These are phyloP conservation scores for Corythaixoides concolor DNA, from an alignment of 2,113 vertebrate species.

Conservation along the genomic window DNA sequence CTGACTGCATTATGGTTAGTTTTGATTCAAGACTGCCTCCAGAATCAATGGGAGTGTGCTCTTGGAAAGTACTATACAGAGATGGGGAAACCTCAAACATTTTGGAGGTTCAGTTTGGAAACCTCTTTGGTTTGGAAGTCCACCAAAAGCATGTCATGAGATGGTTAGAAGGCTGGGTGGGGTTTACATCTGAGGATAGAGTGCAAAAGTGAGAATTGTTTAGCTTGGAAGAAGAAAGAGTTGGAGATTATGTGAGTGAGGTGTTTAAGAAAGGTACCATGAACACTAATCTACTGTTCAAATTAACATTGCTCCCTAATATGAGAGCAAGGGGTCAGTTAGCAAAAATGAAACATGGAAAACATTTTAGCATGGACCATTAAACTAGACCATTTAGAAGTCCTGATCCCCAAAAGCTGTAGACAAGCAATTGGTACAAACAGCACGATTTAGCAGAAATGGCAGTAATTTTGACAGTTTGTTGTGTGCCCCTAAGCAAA, in stretches of 20 bases:
- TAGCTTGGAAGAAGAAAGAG: conserved; percentile 51
- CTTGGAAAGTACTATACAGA: conserved; percentile 59
- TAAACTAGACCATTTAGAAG: background rate
- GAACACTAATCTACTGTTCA: conserved; percentile 9
- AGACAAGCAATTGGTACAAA: background rate
- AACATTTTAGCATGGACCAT: background rate
- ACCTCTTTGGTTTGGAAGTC: conserved; percentile 70
- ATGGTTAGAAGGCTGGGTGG: conserved; percentile 68
- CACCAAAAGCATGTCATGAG: conserved; percentile 68
- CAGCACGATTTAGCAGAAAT: background rate
- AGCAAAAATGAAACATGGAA: background rate
- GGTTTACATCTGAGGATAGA: conserved; percentile 68
- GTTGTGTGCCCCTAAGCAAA: background rate
- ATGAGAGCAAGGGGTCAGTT: background rate
- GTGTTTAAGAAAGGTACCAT: conserved; percentile 37
- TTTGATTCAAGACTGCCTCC: conserved; percentile 49
- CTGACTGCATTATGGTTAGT: conserved; percentile 47
- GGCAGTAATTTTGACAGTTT: background rate
- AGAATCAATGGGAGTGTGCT: conserved; percentile 70
- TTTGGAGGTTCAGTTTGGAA: conserved; percentile 70
- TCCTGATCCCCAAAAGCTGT: background rate
- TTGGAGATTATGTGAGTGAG: conserved; percentile 26
- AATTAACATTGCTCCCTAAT: background rate
- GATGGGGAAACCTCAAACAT: conserved; percentile 74
- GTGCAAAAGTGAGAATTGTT: conserved; percentile 70